A percentile compares a stretch with the other conserved stretches of the same genome.
These are phyloP conservation scores for Smutsia temminckii DNA, from an alignment of 2,797 vertebrate genomes.

Conservation along the genomic window DNA sequence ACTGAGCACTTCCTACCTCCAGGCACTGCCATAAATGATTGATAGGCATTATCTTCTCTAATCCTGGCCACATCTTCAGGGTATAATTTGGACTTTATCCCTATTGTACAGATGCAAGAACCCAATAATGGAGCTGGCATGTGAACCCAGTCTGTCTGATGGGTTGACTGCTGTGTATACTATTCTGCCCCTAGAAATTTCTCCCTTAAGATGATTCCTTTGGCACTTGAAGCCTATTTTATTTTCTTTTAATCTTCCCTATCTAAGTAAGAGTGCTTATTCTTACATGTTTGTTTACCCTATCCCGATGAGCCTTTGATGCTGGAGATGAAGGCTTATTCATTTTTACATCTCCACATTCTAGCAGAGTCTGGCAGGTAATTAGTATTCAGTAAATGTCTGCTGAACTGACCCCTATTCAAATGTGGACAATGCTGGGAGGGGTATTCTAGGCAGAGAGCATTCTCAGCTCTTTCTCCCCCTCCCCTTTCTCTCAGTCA, in stretches of 20 bases:
- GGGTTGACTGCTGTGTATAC: neutral
- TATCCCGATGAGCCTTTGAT: neutral
- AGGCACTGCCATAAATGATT: neutral
- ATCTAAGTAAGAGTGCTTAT: neutral
- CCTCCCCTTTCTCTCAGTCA: neutral
- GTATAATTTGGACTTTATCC: neutral
- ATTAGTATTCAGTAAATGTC: neutral
- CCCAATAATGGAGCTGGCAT: neutral
- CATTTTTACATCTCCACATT: neutral
- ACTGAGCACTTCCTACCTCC: neutral
- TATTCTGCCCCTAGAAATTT: neutral
- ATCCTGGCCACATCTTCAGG: neutral
- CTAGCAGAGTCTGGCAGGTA: neutral
- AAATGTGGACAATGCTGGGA: neutral
- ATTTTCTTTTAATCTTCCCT: conserved; percentile 27
- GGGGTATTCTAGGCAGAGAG: neutral
- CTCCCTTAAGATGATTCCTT: neutral
- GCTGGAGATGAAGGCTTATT: neutral
- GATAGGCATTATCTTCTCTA: neutral
- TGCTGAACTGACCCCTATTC: neutral
- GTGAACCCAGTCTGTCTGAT: neutral
- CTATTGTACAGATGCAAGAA: neutral
- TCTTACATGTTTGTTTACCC: neutral
- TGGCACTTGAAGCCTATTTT: neutral
- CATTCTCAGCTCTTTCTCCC: neutral